A percentile compares a stretch with the other conserved stretches of the same genome.
phyloP scores from a whole-genome alignment of 2,888 invertebrate genomes.

The Endomychus coccineus region DNA sequence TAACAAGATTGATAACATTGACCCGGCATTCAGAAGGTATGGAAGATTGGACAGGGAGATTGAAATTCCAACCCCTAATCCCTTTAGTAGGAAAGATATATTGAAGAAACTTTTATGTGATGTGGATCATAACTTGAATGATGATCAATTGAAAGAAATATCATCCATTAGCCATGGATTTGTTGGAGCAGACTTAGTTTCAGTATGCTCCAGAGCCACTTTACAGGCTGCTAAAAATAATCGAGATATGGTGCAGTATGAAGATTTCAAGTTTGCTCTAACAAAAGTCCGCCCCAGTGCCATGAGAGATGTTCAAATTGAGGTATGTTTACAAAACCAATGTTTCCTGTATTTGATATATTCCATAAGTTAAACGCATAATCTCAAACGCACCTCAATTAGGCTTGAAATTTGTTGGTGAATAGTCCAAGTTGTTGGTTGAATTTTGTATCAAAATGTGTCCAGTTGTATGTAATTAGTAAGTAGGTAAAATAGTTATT shows the following conservation, averaged over 20 bases:
- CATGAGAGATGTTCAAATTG: constrained; percentile 82
- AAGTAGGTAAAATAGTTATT: too few relatives aligned
- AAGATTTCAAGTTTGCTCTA: constrained; percentile 58
- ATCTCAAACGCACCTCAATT: too few relatives aligned
- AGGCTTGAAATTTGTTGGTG: too few relatives aligned
- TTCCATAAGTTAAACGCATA: neutral
- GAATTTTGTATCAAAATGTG: too few relatives aligned
- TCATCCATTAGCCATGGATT: constrained; percentile 77
- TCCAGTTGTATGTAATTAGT: too few relatives aligned
- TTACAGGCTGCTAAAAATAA: constrained; percentile 51
- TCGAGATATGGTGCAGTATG: constrained; percentile 30
- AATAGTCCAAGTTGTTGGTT: too few relatives aligned
- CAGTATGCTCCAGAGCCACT: constrained; percentile 67
- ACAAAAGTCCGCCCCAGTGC: constrained; percentile 76
- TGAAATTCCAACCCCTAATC: constrained; percentile 70
- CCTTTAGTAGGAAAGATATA: constrained; percentile 54
- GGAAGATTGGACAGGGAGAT: constrained; percentile 77
- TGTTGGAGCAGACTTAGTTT: constrained; percentile 81
- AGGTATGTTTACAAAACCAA: constrained; percentile 51
- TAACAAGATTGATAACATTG: constrained; percentile 67
- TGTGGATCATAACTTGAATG: constrained; percentile 48
- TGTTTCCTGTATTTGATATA: too few relatives aligned
- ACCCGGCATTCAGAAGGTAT: constrained; percentile 66
- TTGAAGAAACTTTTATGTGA: constrained; percentile 55
- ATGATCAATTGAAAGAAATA: constrained; percentile 54